Percentiles rank a stretch among this genome's conserved stretches.
phyloP scores from a whole-genome alignment of 2,888 invertebrate species.

The Metellina segmentata region DNA sequence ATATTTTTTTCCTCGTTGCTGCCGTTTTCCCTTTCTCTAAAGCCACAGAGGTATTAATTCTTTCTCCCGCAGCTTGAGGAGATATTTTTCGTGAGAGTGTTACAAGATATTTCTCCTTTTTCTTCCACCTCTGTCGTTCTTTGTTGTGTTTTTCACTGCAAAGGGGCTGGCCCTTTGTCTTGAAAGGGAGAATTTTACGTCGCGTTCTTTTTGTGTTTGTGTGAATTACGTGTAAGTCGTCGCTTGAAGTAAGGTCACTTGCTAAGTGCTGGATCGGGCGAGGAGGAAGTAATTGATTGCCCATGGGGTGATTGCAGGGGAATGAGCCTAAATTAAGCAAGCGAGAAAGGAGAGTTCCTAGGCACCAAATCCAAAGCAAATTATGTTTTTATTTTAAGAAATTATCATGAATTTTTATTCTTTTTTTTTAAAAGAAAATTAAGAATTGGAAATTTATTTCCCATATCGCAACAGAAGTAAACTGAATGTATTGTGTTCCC shows the following conservation, averaged over 20 bases:
- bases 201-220: background rate
- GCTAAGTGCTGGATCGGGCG: background rate
- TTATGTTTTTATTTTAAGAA: too few species aligned
- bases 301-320: background rate
- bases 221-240: background rate
- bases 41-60: conserved; percentile 47
- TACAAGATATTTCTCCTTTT: conserved; percentile 5
- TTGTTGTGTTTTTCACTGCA: background rate
- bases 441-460: too few species aligned
- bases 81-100: conserved; percentile 3
- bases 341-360: too few species aligned
- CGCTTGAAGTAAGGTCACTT: background rate
- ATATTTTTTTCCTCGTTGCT: conserved; percentile 16
- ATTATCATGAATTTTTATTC: too few species aligned
- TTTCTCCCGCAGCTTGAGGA: background rate
- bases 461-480: too few species aligned
- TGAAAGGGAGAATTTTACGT: background rate
- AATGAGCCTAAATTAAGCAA: too few species aligned
- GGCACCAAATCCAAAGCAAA: too few species aligned
- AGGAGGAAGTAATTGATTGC: background rate
- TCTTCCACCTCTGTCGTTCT: background rate
- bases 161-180: background rate
- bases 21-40: background rate
- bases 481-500: too few species aligned
- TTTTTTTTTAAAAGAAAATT: too few species aligned